These are phyloP conservation scores for Buteo buteo DNA, from an alignment of 2,113 vertebrate species.

Conservation along the genomic window DNA sequence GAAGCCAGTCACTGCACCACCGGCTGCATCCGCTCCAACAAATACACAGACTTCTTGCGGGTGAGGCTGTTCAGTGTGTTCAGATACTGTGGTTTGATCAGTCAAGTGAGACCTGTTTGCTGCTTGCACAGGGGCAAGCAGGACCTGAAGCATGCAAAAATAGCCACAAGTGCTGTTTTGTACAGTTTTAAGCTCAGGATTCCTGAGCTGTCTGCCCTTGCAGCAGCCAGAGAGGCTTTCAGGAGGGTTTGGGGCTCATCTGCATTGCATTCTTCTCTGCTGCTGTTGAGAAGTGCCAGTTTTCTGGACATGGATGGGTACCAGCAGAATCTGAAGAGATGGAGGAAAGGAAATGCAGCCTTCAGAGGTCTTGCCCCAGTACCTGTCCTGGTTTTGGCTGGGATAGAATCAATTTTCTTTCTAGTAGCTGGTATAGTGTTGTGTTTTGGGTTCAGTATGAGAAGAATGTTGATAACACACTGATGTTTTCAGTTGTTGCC, in stretches of 20 bases:
- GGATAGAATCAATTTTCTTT: too few relatives aligned
- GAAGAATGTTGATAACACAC: too few relatives aligned
- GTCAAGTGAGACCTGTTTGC: background rate
- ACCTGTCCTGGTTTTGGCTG: too few relatives aligned
- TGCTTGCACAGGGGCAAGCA: background rate
- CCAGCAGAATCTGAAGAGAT: background rate
- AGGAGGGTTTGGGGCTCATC: background rate
- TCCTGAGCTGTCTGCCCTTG: background rate
- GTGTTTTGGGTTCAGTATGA: too few relatives aligned
- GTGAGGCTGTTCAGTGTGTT: background rate
- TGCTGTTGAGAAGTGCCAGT: background rate
- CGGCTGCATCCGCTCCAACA: background rate
- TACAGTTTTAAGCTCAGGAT: background rate
- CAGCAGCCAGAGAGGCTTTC: background rate
- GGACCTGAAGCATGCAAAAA: background rate
- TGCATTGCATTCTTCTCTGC: background rate
- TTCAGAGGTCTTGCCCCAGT: background rate
- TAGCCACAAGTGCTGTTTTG: background rate
- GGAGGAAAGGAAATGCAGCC: background rate
- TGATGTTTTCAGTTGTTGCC: too few relatives aligned
- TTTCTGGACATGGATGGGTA: background rate
- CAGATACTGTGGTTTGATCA: background rate
- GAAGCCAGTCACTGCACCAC: background rate
- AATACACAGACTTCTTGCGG: fast-evolving
- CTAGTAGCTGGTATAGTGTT: too few relatives aligned